Percentiles rank a stretch among this genome's conserved stretches.
phyloP scores from a whole-genome alignment of 2,797 vertebrate genomes.

The Simalia tracyae region DNA sequence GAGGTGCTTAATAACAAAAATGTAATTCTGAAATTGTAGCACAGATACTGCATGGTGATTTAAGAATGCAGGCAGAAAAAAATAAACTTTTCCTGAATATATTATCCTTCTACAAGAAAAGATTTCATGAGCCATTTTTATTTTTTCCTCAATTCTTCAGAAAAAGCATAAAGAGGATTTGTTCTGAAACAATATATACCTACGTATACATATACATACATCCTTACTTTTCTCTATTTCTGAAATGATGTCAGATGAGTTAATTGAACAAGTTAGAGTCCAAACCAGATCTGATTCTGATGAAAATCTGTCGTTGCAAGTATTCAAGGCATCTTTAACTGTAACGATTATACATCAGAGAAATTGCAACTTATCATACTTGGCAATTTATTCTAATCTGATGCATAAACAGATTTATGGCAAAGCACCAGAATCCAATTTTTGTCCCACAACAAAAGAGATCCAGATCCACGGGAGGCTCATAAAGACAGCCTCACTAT shows the following conservation, averaged over 20 bases:
- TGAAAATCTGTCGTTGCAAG: constrained; percentile 21
- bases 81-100: not conserved
- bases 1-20: not conserved
- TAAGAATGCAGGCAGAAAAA: not conserved
- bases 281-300: not conserved
- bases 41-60: not conserved
- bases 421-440: constrained; percentile 7
- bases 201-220: not conserved
- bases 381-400: constrained; percentile 9
- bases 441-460: constrained; percentile 8
- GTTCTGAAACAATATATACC: too few species aligned
- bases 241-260: not conserved
- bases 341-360: constrained; percentile 15
- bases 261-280: constrained; percentile 13
- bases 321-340: constrained; percentile 7
- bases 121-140: not conserved
- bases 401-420: constrained; percentile 10
- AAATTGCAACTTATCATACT: not conserved
- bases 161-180: too few species aligned
- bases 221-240: not conserved
- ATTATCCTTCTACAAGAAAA: not conserved
- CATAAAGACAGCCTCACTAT: not conserved
- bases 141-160: not conserved
- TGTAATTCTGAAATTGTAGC: not conserved
- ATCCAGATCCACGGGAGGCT: not conserved